Evolutionary conservation across 2,113 vertebrate species (phyloP), one percentile per base, ranked within the genome.

Genomic region (Pterocles gutturalis): DNA sequence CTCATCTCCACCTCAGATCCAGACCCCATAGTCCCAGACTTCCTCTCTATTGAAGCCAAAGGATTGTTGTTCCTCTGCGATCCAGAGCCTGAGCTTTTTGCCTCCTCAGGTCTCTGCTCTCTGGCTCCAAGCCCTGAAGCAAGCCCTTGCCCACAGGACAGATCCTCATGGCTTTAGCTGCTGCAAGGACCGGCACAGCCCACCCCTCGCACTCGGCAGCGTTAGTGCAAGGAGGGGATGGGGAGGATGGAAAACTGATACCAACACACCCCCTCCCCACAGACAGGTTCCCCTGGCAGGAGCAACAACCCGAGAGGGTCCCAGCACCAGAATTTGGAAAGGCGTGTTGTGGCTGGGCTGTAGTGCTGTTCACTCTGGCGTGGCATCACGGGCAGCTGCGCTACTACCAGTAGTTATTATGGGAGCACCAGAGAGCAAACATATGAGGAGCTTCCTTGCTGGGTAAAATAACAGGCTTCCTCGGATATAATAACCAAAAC

Each of bases 331-430:
- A 17, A 34, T 54, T 55, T 86, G 66, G 31, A 34, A 46, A 19
- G 17, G 34, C 11, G 4, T 13, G 7, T 36, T 89, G 61, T 49
- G 34, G 10, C 53, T 17, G 12, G 41, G 16, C 36, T 70, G 21
- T 62, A 14, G 5, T 57, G 49, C 49, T 78, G 7, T 29, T 87
- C 70, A 41, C 31, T 17, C 36, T 0, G 0, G 28, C 0, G 0
- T 66, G 29, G 36, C 13, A 26, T 24, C 55, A 54, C 26, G 17
- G 38, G 53, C 65, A 87, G 65, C 69, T 46, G 57, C 8, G 2
- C 61, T 28, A 17, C 22, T 61, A 36, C 18, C 33, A 54, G 62
- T 66, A 51, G 53, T 72, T 73, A 16, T 11, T 51, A 11, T 21
- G 70, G 73, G 22, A 94, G 34, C 29, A 31, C 20, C 57, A 71